A percentile compares a stretch with the other conserved stretches of the same genome.
These are phyloP conservation scores for Huso huso DNA, from an alignment of 2,797 vertebrate species.

Conservation along the genomic window DNA sequence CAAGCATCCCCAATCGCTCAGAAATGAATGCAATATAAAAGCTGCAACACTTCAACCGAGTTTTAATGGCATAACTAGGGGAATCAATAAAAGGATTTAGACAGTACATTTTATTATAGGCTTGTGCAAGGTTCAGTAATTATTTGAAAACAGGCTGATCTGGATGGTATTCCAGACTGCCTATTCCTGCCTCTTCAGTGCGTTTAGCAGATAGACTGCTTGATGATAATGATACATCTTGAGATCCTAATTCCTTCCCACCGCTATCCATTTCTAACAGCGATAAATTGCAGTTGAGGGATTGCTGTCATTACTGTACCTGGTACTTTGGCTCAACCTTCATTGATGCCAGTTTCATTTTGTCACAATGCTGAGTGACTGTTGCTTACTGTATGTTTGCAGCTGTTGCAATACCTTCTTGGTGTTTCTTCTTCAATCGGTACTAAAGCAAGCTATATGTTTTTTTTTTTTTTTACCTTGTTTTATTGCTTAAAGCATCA, in stretches of 20 bases:
- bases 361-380: neutral
- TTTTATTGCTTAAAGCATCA: no score
- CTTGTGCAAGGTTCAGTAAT: neutral
- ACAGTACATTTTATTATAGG: neutral
- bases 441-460: no score
- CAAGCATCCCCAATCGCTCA: no score
- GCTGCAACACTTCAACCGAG: no score
- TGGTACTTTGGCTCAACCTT: neutral
- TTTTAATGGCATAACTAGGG: no score
- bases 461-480: no score
- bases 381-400: no score
- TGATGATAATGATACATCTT: slow-evolving; percentile 2
- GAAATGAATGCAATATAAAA: no score
- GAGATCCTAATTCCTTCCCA: neutral
- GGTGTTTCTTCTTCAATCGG: no score
- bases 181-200: neutral
- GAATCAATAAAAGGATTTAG: no score
- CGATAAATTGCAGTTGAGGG: slow-evolving; percentile 7
- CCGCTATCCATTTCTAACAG: neutral
- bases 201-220: neutral
- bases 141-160: neutral
- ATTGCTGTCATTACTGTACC: neutral
- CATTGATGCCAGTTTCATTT: neutral
- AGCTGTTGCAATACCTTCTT: no score
- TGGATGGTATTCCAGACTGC: neutral